A percentile compares a stretch with the other conserved stretches of the same genome.
phyloP scores from a whole-genome alignment of 2,797 vertebrate species.

The Tauraco hartlaubi region DNA sequence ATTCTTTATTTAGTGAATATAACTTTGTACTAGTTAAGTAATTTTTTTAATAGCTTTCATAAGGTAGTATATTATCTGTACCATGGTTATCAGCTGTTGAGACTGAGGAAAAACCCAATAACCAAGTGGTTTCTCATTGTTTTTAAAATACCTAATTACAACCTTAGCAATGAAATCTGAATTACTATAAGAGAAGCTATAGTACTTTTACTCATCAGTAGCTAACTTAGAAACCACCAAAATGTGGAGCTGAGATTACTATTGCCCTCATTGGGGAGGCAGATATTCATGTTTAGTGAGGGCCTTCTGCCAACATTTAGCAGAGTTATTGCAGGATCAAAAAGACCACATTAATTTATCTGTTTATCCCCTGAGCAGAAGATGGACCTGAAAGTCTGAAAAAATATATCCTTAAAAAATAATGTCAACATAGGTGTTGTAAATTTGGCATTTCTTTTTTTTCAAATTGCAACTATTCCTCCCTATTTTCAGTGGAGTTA shows the following conservation, averaged over 20 bases:
- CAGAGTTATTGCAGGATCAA: neutral
- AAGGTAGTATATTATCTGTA: neutral
- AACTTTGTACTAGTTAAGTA: neutral
- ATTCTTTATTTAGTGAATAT: neutral
- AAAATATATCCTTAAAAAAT: neutral
- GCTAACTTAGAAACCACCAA: neutral
- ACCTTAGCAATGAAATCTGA: neutral
- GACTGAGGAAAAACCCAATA: neutral
- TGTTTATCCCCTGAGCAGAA: neutral
- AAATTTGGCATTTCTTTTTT: neutral
- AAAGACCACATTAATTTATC: neutral
- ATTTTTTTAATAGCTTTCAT: neutral
- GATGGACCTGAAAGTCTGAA: neutral
- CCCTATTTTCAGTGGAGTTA: neutral
- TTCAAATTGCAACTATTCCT: neutral
- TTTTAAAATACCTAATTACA: neutral
- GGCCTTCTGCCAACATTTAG: neutral
- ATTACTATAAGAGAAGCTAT: neutral
- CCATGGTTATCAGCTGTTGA: neutral
- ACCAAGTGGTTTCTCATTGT: neutral
- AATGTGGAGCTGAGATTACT: neutral
- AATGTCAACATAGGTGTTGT: neutral
- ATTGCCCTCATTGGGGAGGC: neutral
- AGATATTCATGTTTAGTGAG: neutral
- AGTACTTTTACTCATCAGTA: neutral